These are phyloP conservation scores for Ranitomeya variabilis DNA, from an alignment of 2,113 vertebrate genomes.

Conservation along the genomic window DNA sequence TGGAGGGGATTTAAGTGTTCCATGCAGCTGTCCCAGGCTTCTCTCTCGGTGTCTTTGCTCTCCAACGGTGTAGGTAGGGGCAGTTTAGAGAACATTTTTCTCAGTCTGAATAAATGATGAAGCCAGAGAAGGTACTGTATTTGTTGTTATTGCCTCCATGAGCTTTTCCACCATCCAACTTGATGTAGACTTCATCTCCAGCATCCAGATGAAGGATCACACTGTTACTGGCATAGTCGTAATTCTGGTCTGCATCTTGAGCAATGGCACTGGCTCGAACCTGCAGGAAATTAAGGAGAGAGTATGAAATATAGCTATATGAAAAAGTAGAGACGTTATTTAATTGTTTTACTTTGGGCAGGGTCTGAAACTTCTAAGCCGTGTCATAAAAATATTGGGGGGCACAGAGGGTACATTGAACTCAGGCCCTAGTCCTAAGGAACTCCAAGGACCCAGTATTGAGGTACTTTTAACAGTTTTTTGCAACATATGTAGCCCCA, in stretches of 20 bases:
- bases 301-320: not conserved
- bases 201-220: slow-evolving; percentile 97
- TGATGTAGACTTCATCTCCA: slow-evolving; percentile 95
- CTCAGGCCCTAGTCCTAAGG: too few relatives aligned
- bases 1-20: slow-evolving; percentile 10
- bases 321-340: not conserved
- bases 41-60: not conserved
- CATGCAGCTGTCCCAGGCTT: not conserved
- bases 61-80: not conserved
- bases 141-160: slow-evolving; percentile 99
- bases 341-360: not conserved
- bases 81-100: slow-evolving; percentile 21
- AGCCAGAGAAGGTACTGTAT: slow-evolving; percentile 98
- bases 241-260: slow-evolving; percentile 97
- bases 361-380: not conserved
- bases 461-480: too few relatives aligned
- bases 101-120: slow-evolving; percentile 98
- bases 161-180: slow-evolving; percentile 95
- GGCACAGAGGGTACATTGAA: too few relatives aligned
- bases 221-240: slow-evolving; percentile 97
- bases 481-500: too few relatives aligned
- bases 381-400: too few relatives aligned
- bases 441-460: not conserved
- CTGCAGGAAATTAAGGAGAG: slow-evolving; percentile 66
- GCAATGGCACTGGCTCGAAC: slow-evolving; percentile 96